Evolutionary conservation across 1,140 invertebrate species (phyloP).

Genomic region (Cryptotermes secundus): DNA sequence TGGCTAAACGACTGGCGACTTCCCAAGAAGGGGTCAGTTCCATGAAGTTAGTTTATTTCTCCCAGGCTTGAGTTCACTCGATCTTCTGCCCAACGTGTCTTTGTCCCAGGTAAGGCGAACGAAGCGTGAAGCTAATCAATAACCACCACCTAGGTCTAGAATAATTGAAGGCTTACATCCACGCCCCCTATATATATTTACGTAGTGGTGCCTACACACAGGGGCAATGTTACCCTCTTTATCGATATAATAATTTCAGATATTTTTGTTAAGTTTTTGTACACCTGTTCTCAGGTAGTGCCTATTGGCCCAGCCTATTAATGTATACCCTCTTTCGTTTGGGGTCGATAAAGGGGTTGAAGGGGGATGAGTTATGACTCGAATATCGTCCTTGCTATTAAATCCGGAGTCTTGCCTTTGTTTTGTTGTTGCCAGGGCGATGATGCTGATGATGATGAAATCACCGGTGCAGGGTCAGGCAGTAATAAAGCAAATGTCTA

Average conservation of each 20-base stretch:
- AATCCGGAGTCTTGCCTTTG: background rate
- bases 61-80: too few species aligned
- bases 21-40: too few species aligned
- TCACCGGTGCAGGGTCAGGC: background rate
- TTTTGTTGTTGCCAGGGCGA: background rate
- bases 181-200: too few species aligned
- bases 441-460: background rate
- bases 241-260: background rate
- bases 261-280: slow-evolving; percentile 11
- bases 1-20: too few species aligned
- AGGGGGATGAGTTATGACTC: background rate
- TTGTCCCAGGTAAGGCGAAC: too few species aligned
- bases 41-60: too few species aligned
- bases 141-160: too few species aligned
- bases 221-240: too few species aligned
- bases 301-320: background rate
- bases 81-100: too few species aligned
- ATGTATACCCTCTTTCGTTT: background rate
- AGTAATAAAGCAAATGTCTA: slow-evolving; percentile 9
- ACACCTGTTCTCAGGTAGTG: slow-evolving; percentile 1
- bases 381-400: background rate
- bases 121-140: too few species aligned
- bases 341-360: background rate
- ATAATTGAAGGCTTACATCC: too few species aligned
- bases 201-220: too few species aligned